Evolutionary conservation across 2,797 vertebrate species (phyloP).

Genomic region (Argyrosomus regius): DNA sequence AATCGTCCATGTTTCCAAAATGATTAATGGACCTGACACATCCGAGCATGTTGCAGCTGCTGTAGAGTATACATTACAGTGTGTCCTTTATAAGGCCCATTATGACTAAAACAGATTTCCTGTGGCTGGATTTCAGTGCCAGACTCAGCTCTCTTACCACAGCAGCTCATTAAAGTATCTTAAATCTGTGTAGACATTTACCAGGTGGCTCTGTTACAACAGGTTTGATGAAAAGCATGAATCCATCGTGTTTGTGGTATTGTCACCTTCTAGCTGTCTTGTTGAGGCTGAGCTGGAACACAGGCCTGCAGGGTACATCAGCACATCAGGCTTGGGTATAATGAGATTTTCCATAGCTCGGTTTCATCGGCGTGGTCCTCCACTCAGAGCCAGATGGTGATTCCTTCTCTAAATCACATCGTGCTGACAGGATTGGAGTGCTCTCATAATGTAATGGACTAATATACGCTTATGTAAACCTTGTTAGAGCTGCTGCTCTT

Average conservation of each 20-base stretch:
- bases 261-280: conserved; percentile 26
- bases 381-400: conserved; percentile 40
- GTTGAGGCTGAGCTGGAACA: conserved; percentile 10
- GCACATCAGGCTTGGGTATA: conserved; percentile 19
- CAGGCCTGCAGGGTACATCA: conserved; percentile 9
- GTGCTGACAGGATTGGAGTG: conserved; percentile 48
- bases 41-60: conserved; percentile 9
- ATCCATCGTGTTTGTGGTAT: conserved; percentile 33
- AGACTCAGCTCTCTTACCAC: conserved; percentile 20
- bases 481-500: conserved; percentile 28
- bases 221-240: conserved; percentile 37
- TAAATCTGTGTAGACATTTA: conserved; percentile 38
- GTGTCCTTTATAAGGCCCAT: conserved; percentile 12
- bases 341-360: conserved; percentile 46
- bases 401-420: conserved; percentile 46
- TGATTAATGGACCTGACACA: conserved; percentile 18
- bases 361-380: conserved; percentile 27
- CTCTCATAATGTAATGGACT: conserved; percentile 48
- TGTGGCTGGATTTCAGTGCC: conserved; percentile 32
- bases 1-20: conserved; percentile 10
- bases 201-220: conserved; percentile 15
- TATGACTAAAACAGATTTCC: conserved; percentile 63
- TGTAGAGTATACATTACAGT: conserved; percentile 42
- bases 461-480: conserved; percentile 54
- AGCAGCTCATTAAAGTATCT: conserved; percentile 16